A percentile compares a stretch with the other conserved stretches of the same genome.
Evolutionary conservation across 2,113 vertebrate species (phyloP).

Genomic region (Chamaea fasciata): DNA sequence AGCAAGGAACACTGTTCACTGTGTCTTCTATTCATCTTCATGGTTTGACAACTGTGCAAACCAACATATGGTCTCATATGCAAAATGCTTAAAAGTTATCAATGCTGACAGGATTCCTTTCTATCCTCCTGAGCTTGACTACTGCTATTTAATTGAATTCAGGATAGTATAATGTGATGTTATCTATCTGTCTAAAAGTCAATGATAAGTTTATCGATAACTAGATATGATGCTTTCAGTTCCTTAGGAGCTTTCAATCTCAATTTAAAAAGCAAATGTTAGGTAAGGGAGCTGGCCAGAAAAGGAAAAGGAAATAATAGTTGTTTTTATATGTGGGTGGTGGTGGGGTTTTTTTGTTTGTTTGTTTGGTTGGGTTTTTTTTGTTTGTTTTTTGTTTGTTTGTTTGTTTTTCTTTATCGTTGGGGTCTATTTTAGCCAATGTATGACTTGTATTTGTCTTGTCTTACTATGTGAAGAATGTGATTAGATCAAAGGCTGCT

Average conservation of each 20-base stretch:
- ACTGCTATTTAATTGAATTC: neutral
- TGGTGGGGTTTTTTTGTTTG: too few species aligned
- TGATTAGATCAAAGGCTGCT: neutral
- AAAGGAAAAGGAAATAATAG: neutral
- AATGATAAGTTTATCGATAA: neutral
- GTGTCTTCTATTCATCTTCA: neutral
- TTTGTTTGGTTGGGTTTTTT: too few species aligned
- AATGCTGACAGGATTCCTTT: neutral
- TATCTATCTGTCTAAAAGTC: neutral
- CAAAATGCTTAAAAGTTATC: neutral
- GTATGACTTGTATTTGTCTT: neutral
- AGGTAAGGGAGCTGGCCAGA: neutral
- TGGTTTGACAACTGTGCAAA: neutral
- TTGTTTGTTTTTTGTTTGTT: too few species aligned
- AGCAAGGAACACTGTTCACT: neutral
- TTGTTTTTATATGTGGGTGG: neutral
- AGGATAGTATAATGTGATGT: neutral
- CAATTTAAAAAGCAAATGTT: neutral
- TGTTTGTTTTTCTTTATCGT: neutral
- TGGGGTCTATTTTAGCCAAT: accelerated
- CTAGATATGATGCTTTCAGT: neutral
- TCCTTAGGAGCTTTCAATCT: neutral
- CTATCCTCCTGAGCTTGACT: neutral
- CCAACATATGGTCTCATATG: neutral
- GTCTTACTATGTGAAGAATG: neutral